Evolutionary conservation across 2,888 invertebrate genomes (phyloP).

Genomic region (Dolomedes plantarius): DNA sequence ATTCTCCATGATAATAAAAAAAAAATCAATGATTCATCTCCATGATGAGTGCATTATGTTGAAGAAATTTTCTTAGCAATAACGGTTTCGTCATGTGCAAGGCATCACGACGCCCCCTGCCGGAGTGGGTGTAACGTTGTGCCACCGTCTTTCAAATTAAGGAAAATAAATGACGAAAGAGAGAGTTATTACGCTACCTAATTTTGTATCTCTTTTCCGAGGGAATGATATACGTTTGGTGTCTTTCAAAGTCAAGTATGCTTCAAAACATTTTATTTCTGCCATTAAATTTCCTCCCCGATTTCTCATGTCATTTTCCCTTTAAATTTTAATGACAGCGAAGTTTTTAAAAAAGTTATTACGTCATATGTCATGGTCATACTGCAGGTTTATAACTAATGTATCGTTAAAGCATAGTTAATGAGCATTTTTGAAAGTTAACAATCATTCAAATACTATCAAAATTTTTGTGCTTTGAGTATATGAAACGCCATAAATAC

Average conservation of each 20-base stretch:
- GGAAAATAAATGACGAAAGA: slow-evolving; percentile 53
- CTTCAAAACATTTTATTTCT: neutral
- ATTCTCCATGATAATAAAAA: neutral
- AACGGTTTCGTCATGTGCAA: neutral
- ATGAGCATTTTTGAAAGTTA: no score
- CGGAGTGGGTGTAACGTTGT: neutral
- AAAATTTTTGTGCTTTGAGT: no score
- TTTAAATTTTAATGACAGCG: no score
- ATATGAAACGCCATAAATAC: no score
- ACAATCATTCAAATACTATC: no score
- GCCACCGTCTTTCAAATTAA: slow-evolving; percentile 37
- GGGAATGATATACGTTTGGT: neutral
- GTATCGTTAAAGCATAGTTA: no score
- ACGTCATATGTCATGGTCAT: no score
- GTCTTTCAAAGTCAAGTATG: neutral
- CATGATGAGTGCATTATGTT: slow-evolving; percentile 34
- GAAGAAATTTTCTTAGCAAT: slow-evolving; percentile 20
- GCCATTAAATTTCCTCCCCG: no score
- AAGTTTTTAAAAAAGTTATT: no score
- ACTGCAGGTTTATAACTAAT: no score
- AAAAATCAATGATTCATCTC: slow-evolving; percentile 38
- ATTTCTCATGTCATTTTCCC: no score
- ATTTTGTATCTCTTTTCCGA: neutral
- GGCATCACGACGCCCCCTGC: neutral
- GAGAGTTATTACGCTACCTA: slow-evolving; percentile 19